Percentiles rank a stretch among this genome's conserved stretches.
Conservation (phyloP, 2,888 invertebrate species). For the Aporophyla lueneburgensis region DNA sequence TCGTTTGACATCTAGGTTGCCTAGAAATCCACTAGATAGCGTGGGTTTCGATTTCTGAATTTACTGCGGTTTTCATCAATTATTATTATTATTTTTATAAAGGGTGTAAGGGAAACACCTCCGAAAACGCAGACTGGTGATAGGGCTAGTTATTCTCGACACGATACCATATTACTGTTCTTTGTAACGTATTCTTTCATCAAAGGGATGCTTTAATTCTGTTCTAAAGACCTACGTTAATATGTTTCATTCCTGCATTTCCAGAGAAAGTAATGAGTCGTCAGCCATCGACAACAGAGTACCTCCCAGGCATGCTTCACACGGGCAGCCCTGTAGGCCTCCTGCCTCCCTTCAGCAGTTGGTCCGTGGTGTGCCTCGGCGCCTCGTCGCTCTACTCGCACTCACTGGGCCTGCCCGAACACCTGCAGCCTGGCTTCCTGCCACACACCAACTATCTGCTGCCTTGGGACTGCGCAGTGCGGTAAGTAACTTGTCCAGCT, state of each 20-base stretch:
- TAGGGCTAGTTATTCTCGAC: too few relatives aligned
- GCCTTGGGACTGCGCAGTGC: constrained; percentile 95
- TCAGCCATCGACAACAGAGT: constrained; percentile 96
- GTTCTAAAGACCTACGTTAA: not conserved
- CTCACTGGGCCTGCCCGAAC: constrained; percentile 95
- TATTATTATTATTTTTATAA: too few relatives aligned
- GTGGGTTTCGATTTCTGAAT: too few relatives aligned
- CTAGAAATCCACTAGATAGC: too few relatives aligned
- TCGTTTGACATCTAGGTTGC: too few relatives aligned
- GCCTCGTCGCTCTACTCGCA: constrained; percentile 97
- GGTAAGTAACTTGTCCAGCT: constrained; percentile 65
- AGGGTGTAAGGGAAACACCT: too few relatives aligned
- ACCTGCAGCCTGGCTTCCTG: constrained; percentile 96
- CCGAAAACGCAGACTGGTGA: too few relatives aligned
- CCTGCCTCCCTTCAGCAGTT: constrained; percentile 96
- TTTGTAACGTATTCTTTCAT: not conserved
- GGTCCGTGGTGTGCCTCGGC: constrained; percentile 97
- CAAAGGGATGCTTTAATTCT: not conserved
- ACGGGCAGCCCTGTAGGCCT: constrained; percentile 93
- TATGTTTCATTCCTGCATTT: constrained; percentile 39
- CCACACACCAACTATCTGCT: constrained; percentile 97
- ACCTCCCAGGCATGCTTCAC: constrained; percentile 97
- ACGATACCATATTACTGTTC: too few relatives aligned
- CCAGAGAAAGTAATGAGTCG: constrained; percentile 91
- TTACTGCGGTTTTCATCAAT: too few relatives aligned